phyloP scores from a whole-genome alignment of 2,797 vertebrate genomes.

The Leptatherina wallacei region DNA sequence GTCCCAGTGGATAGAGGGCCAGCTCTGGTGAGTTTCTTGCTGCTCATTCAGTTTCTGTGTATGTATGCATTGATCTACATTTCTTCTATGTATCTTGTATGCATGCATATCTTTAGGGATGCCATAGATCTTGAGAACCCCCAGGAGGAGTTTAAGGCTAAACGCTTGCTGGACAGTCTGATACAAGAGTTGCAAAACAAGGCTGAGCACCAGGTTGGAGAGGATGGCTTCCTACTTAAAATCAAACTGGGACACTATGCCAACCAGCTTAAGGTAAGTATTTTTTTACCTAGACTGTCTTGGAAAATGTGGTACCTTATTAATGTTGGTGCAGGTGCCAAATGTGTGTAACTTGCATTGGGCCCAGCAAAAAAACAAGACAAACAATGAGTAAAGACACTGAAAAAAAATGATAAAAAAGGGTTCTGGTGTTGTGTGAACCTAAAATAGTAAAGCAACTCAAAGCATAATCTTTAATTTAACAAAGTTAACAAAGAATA shows the following conservation, averaged over 20 bases:
- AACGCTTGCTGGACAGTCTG: constrained; percentile 92
- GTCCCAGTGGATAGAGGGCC: constrained; percentile 92
- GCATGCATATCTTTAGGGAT: constrained; percentile 83
- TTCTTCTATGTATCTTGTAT: neutral
- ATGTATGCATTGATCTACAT: constrained; percentile 1
- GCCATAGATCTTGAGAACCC: constrained; percentile 96
- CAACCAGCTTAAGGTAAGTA: constrained; percentile 90
- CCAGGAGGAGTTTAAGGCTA: constrained; percentile 95
- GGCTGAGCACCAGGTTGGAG: constrained; percentile 94
- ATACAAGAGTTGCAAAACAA: constrained; percentile 93
- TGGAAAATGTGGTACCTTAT: neutral
- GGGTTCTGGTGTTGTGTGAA: no score
- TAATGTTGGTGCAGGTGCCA: neutral
- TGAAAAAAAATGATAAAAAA: no score
- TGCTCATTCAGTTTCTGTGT: neutral
- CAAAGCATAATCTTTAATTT: no score
- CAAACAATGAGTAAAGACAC: neutral
- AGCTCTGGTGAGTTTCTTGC: constrained; percentile 86
- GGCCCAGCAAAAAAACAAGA: no score
- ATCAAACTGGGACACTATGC: constrained; percentile 97
- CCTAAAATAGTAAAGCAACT: no score
- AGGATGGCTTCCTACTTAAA: constrained; percentile 95
- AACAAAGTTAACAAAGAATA: no score
- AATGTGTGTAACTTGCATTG: no score
- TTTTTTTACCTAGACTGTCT: neutral